Evolutionary conservation across 2,113 vertebrate genomes (phyloP).

Genomic region (Notarius quadriscutis): DNA sequence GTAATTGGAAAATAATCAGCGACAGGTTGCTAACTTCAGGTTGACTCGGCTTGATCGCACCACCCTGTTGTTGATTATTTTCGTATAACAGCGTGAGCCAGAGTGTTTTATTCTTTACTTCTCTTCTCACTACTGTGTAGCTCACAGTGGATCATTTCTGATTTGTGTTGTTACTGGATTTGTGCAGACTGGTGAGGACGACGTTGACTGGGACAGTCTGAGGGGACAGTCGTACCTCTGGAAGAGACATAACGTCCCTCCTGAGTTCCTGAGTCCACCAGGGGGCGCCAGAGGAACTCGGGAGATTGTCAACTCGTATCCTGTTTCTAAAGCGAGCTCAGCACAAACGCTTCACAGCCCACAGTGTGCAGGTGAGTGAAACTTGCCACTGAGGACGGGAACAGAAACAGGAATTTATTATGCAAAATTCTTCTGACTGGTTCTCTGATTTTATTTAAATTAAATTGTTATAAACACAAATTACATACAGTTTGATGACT

Average conservation of each 20-base stretch:
- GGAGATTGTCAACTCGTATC: too few species aligned
- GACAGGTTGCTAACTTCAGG: background rate
- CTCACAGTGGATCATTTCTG: background rate
- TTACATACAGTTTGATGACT: background rate
- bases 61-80: background rate
- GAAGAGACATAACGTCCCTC: conserved; percentile 30
- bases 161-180: background rate
- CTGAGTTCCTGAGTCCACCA: background rate
- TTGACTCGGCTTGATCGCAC: background rate
- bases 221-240: conserved; percentile 44
- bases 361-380: conserved; percentile 38
- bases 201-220: conserved; percentile 49
- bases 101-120: too few species aligned
- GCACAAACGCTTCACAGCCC: conserved; percentile 3
- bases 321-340: conserved; percentile 12
- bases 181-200: conserved; percentile 33
- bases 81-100: background rate
- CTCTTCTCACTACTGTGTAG: background rate
- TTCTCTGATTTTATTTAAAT: background rate
- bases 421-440: background rate
- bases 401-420: background rate
- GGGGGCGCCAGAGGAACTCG: conserved; percentile 14
- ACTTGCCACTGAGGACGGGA: background rate
- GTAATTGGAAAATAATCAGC: background rate
- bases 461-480: background rate